Base-by-base conservation (phyloP, 2,888 invertebrate genomes). In the Anorthoa munda region DNA sequence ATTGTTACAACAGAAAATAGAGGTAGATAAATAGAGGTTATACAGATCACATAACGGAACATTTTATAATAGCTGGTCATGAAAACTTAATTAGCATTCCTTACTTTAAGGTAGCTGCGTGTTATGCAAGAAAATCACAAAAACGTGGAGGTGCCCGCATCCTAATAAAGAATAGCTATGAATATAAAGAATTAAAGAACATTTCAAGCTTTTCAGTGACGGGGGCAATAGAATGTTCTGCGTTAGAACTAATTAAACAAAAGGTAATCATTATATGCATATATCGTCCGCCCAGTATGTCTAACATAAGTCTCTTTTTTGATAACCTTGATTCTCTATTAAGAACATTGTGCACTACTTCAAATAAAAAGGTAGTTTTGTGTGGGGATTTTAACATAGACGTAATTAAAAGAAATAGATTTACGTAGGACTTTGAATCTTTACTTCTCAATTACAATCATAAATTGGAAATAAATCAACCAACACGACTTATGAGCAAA, bases 401-500 rank as follows among this genome's bases (percentile, higher is more conserved):
- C 31, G 4, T 26, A 31, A 31, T 31, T 31, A 31, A 31, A 31
- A 31, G 31, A 31, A 31, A 48, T 61, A 23, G 18, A 48, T 46
- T 48, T 48, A 23, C 23, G 17, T 61, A 23, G 61, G 46, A 61
- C 18, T 61, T 48, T 23, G 18, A 23, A 61, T 61, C 23, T 23
- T 12, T 61, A 23, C 61, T 61, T 17, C 61, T 61, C 46, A 46
- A 23, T 61, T 12, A 46, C 46, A 61, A 48, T 48, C 46, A 48
- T 11, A 61, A 61, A 61, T 48, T 48, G 23, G 46, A 61, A 23
- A 23, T 63, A 48, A 0, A 63, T 26, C 63, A 48, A 63, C 48
- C 63, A 63, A 63, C 63, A 63, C 5, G 46, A 21, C 61, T 61
- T 26, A 21, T 21, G 45, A 60, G 60, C 60, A 45, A 39, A 60